Evolutionary conservation across 2,888 invertebrate species (phyloP).

Genomic region (Plagodis pulveraria): DNA sequence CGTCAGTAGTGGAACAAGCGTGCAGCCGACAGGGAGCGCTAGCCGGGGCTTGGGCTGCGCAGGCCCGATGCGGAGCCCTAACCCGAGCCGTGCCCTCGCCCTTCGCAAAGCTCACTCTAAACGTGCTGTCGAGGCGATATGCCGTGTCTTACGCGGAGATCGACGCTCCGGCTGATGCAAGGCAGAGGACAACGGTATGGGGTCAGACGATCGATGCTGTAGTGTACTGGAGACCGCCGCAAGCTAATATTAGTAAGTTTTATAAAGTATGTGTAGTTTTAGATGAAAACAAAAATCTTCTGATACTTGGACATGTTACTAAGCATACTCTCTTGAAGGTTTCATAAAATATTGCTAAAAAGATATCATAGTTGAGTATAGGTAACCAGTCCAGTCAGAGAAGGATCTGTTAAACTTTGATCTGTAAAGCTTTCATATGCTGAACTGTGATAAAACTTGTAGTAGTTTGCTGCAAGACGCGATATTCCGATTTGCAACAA

Average conservation of each 20-base stretch:
- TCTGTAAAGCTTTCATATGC: too few relatives aligned
- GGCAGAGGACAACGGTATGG: conserved; percentile 84
- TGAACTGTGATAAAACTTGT: too few relatives aligned
- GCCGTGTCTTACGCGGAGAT: conserved; percentile 88
- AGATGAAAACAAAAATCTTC: too few relatives aligned
- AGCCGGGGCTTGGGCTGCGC: conserved; percentile 80
- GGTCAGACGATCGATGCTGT: conserved; percentile 87
- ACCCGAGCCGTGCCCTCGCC: conserved; percentile 87
- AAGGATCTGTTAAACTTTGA: too few relatives aligned
- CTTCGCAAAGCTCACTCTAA: conserved; percentile 79
- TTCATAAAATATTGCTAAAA: too few relatives aligned
- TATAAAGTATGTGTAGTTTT: neutral
- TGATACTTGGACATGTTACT: too few relatives aligned
- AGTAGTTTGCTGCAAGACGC: too few relatives aligned
- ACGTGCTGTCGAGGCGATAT: conserved; percentile 87
- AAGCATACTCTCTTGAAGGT: too few relatives aligned
- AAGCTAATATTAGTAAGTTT: conserved; percentile 90
- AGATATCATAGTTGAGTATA: too few relatives aligned
- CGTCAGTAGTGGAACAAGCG: conserved; percentile 61
- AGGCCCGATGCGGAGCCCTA: conserved; percentile 81
- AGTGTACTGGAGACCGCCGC: conserved; percentile 90
- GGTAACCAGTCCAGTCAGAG: too few relatives aligned
- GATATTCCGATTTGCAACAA: too few relatives aligned
- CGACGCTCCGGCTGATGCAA: conserved; percentile 64
- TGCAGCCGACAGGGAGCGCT: conserved; percentile 78